phyloP scores from a whole-genome alignment of 2,113 vertebrate species.

The Ia io region DNA sequence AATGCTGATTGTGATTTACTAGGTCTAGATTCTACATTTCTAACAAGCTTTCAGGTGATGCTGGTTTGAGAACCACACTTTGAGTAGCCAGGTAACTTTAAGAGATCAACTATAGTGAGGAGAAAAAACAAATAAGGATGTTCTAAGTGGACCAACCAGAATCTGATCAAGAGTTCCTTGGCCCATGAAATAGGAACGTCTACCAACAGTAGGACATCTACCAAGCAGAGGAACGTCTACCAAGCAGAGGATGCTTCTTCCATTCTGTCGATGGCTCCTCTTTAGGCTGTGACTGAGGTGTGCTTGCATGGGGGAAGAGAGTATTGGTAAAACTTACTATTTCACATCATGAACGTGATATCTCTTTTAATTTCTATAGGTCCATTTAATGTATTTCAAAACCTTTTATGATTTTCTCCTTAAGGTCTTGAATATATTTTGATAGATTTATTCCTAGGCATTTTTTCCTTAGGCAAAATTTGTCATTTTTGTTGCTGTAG shows the following conservation, averaged over 20 bases:
- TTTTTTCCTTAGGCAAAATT: neutral
- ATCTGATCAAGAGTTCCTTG: neutral
- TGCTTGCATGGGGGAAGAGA: neutral
- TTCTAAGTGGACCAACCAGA: neutral
- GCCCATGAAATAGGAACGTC: neutral
- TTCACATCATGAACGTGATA: neutral
- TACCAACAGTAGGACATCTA: too few relatives aligned
- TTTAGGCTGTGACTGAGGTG: neutral
- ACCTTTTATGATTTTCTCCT: neutral
- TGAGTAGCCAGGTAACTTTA: neutral
- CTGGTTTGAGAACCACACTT: neutral
- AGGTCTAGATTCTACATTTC: neutral
- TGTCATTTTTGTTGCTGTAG: slow-evolving; percentile 16
- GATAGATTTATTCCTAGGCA: neutral
- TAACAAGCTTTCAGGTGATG: neutral
- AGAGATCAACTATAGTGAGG: neutral
- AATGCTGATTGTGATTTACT: neutral
- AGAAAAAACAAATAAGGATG: neutral
- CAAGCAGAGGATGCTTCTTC: neutral
- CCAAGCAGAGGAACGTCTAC: neutral
- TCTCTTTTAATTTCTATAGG: neutral
- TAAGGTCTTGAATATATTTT: neutral
- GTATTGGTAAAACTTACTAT: neutral
- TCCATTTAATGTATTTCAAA: neutral
- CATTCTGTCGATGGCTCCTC: neutral